These are phyloP conservation scores for Camponotus vicinus DNA, from an alignment of 1,140 invertebrate genomes.

Conservation along the genomic window DNA sequence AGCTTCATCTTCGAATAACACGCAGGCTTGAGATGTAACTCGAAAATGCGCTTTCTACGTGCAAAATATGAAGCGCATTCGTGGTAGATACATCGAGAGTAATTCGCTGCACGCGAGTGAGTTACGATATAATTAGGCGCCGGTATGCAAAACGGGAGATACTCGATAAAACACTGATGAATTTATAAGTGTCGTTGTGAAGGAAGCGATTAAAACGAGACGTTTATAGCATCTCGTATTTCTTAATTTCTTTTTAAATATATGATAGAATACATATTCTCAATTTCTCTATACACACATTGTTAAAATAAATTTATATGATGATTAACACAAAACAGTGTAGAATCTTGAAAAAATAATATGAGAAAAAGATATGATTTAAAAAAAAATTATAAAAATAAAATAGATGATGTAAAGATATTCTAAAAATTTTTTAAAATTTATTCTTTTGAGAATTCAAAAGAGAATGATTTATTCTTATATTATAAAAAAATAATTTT, in stretches of 20 bases:
- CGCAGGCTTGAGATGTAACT: conserved; percentile 2
- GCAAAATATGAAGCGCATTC: conserved; percentile 40
- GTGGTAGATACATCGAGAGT: conserved; percentile 26
- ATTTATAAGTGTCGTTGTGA: conserved; percentile 19
- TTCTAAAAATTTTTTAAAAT: neutral
- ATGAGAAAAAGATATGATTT: too few relatives aligned
- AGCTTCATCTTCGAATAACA: conserved; percentile 37
- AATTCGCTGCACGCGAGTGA: conserved; percentile 52
- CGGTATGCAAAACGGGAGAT: conserved; percentile 43
- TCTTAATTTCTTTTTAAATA: conserved; percentile 20
- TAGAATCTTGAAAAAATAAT: too few relatives aligned
- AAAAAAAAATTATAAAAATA: neutral
- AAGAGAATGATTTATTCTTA: neutral
- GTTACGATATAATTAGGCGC: conserved; percentile 56
- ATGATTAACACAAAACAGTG: neutral
- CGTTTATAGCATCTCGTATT: neutral
- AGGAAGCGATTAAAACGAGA: conserved; percentile 1
- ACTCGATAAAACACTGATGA: conserved; percentile 35
- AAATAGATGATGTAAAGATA: neutral
- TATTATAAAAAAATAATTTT: neutral
- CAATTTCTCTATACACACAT: neutral
- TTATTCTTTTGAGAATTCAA: neutral
- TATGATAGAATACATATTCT: neutral
- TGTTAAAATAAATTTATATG: conserved; percentile 9
- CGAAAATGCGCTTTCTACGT: conserved; percentile 31